Evolutionary conservation across 2,113 vertebrate species (phyloP), one percentile per base, ranked within the genome.

Genomic region (Dermatemys mawii): DNA sequence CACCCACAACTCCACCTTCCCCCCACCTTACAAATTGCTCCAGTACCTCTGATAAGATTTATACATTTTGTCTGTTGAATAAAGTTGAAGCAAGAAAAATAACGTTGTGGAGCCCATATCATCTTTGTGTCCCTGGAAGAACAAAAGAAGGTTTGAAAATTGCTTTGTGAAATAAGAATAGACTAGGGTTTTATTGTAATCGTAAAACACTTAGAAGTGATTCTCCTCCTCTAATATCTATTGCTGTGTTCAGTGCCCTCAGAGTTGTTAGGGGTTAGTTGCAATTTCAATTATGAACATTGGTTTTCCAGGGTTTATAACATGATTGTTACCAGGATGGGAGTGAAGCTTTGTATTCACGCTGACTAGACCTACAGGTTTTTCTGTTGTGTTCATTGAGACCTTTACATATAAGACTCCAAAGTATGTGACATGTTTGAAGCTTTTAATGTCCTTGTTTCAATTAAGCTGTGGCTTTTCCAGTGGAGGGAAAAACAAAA

Each of bases 141-240:
- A 73, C 53, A 84, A 67, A 85, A 85, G 67, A 57, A 81, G 82
- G 67, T 44, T 55, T 78, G 46, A 92, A 16, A 44, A 41, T 14
- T 41, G 38, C 26, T 44, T 11, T 46, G 41, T 76, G 7, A 75
- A 44, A 75, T 75, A n/a, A 44, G 41, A 46, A 26, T 76, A 76
- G 26, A 87, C 22, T 27, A 19, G 26, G 2, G 80, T 96, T 96
- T 80, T 87, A 38, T 84, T 94, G 84, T 81, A 53, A 80, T 92
- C 54, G 16, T 84, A 46, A 92, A 53, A 19, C n/a, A 35, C 48
- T 95, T 90, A 11, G 81, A 94, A 88, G 81, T 24, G n/a, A 90
- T 94, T 29, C 19, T 94, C 57, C 22, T 93, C 14, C 3, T 84
- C 50, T 57, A 88, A 81, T 57, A 13, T 44, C 1, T 27, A 78